Conservation (phyloP, 2,113 vertebrate genomes). For the Lamprotornis superbus region DNA sequence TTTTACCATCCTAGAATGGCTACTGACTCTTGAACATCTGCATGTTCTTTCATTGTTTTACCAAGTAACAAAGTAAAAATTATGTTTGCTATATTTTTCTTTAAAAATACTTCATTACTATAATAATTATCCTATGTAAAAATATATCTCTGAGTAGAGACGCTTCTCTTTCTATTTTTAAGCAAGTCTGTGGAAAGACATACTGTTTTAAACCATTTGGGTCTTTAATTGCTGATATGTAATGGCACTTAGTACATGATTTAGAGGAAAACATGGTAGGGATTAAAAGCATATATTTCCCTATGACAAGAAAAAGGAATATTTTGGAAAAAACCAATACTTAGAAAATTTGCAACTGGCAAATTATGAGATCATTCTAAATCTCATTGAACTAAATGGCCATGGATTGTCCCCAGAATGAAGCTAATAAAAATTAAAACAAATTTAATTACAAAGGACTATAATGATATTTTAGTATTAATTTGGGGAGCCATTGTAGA, state of each 20-base stretch:
- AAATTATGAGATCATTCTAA: not conserved
- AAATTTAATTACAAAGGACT: not conserved
- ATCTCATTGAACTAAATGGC: not conserved
- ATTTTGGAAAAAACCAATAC: not conserved
- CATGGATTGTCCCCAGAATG: not conserved
- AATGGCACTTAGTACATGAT: not conserved
- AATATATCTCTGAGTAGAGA: not conserved
- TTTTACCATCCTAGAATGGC: not conserved
- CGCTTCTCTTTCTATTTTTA: not conserved
- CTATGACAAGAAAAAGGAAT: not conserved
- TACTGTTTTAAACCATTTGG: not conserved
- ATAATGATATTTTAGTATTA: not conserved
- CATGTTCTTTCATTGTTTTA: not conserved
- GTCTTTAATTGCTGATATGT: not conserved
- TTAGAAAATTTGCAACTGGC: not conserved
- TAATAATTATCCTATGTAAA: not conserved
- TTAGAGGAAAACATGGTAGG: not conserved
- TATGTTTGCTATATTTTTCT: not conserved
- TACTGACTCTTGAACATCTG: not conserved
- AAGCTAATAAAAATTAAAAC: constrained; percentile 23
- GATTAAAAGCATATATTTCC: constrained; percentile 1
- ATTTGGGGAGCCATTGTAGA: not conserved
- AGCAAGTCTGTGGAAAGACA: not conserved
- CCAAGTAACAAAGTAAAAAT: not conserved
- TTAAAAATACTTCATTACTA: not conserved